Evolutionary conservation across 2,888 invertebrate species (phyloP).

Genomic region (Beris chalybata): DNA sequence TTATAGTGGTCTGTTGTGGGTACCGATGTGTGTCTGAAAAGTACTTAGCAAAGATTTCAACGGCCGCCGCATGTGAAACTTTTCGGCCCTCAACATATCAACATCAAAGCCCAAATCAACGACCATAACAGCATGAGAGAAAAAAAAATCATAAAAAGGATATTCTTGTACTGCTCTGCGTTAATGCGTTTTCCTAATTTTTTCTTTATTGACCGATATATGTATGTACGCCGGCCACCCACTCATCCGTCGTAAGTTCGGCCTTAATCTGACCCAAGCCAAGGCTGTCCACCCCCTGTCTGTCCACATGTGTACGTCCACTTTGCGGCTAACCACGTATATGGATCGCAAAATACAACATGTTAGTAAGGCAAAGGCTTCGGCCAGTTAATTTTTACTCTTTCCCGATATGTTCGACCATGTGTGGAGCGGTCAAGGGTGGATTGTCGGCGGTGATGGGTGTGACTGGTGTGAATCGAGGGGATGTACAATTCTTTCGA

Average conservation of each 20-base stretch:
- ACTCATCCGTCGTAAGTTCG: no score
- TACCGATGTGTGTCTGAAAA: not conserved
- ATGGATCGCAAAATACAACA: no score
- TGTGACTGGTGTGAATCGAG: no score
- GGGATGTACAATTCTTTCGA: not conserved
- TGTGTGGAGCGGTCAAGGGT: no score
- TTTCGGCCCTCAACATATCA: conserved; percentile 3
- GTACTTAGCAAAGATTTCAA: conserved; percentile 6
- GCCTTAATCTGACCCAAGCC: no score
- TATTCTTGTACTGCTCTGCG: conserved; percentile 48
- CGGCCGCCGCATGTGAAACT: not conserved
- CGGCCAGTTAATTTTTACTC: no score
- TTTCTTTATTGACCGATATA: conserved; percentile 30
- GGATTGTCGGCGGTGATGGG: no score
- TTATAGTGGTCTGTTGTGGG: not conserved
- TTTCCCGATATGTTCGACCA: no score
- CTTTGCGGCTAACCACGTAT: no score
- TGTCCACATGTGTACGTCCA: no score
- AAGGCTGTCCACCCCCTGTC: no score
- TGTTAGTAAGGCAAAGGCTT: no score
- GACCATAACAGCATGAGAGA: conserved; percentile 13
- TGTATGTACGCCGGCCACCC: not conserved
- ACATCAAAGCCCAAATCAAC: conserved; percentile 1
- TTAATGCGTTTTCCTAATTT: conserved; percentile 47
- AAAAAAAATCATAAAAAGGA: conserved; percentile 46